Percentiles rank a stretch among this genome's conserved stretches.
Conservation (phyloP, 2,888 invertebrate genomes). For the Philopedon plagiatum region DNA sequence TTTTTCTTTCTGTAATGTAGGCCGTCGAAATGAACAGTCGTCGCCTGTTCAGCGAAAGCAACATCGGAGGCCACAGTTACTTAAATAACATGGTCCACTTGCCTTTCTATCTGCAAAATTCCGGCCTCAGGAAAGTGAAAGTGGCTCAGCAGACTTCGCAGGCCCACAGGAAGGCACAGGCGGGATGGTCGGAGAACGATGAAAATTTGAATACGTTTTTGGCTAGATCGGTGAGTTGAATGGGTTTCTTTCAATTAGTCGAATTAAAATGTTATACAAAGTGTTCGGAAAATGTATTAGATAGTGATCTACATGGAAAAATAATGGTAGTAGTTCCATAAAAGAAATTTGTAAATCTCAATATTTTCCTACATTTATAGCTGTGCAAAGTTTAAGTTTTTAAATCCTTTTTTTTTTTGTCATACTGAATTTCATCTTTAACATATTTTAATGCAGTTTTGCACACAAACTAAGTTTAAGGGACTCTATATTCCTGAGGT, state of each 20-base stretch:
- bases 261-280: too few relatives aligned
- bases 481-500: too few relatives aligned
- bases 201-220: constrained; percentile 70
- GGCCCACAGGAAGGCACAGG: constrained; percentile 68
- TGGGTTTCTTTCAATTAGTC: not conserved
- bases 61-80: constrained; percentile 96
- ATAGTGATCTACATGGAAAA: too few relatives aligned
- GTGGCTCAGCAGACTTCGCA: constrained; percentile 86
- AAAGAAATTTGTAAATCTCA: too few relatives aligned
- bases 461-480: too few relatives aligned
- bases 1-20: constrained; percentile 65
- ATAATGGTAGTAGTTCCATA: too few relatives aligned
- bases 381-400: too few relatives aligned
- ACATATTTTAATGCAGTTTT: too few relatives aligned
- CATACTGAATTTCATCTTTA: too few relatives aligned
- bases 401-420: too few relatives aligned
- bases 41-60: constrained; percentile 89
- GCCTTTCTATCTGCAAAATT: constrained; percentile 98
- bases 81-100: constrained; percentile 96
- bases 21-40: constrained; percentile 92
- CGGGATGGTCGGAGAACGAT: constrained; percentile 71
- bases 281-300: constrained; percentile 6
- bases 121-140: constrained; percentile 91
- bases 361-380: too few relatives aligned
- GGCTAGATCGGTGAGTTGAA: constrained; percentile 69